phyloP scores from a whole-genome alignment of 1,140 invertebrate genomes.

The Cyclargus thomasi region DNA sequence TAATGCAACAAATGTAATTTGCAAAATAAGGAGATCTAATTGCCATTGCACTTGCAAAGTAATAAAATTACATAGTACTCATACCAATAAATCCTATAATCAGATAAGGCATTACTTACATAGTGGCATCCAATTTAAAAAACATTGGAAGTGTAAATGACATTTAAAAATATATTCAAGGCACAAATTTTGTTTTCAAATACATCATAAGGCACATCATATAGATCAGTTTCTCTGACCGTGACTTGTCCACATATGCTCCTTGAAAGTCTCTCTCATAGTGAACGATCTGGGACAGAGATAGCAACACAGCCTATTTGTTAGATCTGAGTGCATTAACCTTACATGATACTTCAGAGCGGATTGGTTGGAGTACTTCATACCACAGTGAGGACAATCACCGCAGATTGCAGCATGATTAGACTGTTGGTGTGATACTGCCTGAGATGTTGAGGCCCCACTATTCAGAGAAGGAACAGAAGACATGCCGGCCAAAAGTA shows the following conservation, averaged over 20 bases:
- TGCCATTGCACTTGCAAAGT: not conserved
- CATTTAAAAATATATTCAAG: slow-evolving; percentile 32
- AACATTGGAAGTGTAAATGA: slow-evolving; percentile 22
- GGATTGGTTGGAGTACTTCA: slow-evolving; percentile 80
- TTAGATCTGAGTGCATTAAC: slow-evolving; percentile 80
- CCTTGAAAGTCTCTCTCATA: slow-evolving; percentile 79
- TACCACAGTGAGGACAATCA: slow-evolving; percentile 80
- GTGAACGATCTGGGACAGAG: slow-evolving; percentile 79
- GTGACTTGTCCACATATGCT: slow-evolving; percentile 80
- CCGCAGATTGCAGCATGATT: slow-evolving; percentile 78
- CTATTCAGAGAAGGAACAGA: slow-evolving; percentile 40
- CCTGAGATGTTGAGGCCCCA: slow-evolving; percentile 58
- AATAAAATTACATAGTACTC: slow-evolving; percentile 4
- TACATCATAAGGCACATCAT: slow-evolving; percentile 40
- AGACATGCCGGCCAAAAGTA: slow-evolving; percentile 62
- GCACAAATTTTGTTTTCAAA: slow-evolving; percentile 34
- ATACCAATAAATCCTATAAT: not conserved
- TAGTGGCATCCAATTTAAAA: slow-evolving; percentile 13
- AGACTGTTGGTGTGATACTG: slow-evolving; percentile 51
- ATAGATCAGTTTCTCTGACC: slow-evolving; percentile 76
- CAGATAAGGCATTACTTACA: slow-evolving; percentile 3
- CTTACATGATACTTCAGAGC: slow-evolving; percentile 82
- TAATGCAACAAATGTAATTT: not conserved
- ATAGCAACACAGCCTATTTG: slow-evolving; percentile 80
- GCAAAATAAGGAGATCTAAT: slow-evolving; percentile 11